Evolutionary conservation across 1,140 invertebrate species (phyloP), one percentile per base, ranked within the genome.

Genomic region (Caenorhabditis tropicalis): DNA sequence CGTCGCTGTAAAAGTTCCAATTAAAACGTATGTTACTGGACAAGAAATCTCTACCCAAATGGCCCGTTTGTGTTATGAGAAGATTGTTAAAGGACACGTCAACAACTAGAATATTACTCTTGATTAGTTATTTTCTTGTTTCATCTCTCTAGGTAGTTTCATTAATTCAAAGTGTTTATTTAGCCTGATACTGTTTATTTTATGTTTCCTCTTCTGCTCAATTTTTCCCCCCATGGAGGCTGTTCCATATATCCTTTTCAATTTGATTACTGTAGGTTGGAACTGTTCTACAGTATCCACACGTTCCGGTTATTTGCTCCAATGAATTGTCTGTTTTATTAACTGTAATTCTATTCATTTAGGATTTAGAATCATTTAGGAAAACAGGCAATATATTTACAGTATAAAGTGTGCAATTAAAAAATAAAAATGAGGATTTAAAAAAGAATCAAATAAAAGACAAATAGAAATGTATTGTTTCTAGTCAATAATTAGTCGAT

Each of bases 41-140:
- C 39, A 48, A 19, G 82, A 82, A 15, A 49, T 82, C 19, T 48
- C 43, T 4, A 31, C 16, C 6, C 82, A 82, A 39, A 43, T 82
- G 56, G 36, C 60, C 46, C 56, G 60, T 27, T 33, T 82, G 24
- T 58, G 56, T 29, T 82, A 48, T 60, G 82, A 82, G 36, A 82
- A 82, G 19, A 82, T 82, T 29, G 27, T 82, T 29, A 82, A 74
- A 36, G 82, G 65, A 43, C 65, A 74, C 65, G 21, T 74, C 36
- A 74, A 46, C 36, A 74, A 4, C 31, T 65, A 36, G 31, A 16
- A 15, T 9, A 27, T 36, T 36, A 16, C 2, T 65, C 53, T 24
- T 27, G 1, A 27, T 27, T 24, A 4, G 2, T 58, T 58, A 27
- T 58, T 58, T 51, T 51, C 19, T 51, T n/a, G n/a, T 58, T 58